These are phyloP conservation scores for Nephrotoma flavescens DNA, from an alignment of 2,888 invertebrate genomes.

Conservation along the genomic window DNA sequence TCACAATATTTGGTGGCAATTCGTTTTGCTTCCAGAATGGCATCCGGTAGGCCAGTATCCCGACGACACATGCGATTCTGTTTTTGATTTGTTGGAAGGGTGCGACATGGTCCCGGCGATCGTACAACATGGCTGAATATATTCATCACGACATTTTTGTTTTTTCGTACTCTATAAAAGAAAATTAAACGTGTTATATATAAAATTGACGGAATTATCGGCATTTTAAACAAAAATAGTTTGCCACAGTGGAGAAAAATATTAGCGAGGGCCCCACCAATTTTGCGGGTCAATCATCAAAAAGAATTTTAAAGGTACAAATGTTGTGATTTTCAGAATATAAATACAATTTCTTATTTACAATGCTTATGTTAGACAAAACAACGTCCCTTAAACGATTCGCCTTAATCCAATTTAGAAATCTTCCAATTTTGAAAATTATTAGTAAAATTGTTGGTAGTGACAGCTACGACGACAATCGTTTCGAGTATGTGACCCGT, in stretches of 20 bases:
- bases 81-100: conserved; percentile 40
- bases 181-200: not conserved
- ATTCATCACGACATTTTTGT: conserved; percentile 32
- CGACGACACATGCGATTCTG: conserved; percentile 48
- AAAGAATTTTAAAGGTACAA: too few relatives aligned
- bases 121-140: conserved; percentile 27
- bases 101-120: conserved; percentile 39
- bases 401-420: too few relatives aligned
- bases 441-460: too few relatives aligned
- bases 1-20: conserved; percentile 46
- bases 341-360: too few relatives aligned
- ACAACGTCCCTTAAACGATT: too few relatives aligned
- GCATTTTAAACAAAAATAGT: not conserved
- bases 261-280: too few relatives aligned
- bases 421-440: too few relatives aligned
- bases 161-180: conserved; percentile 26
- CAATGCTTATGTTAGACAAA: too few relatives aligned
- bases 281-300: too few relatives aligned
- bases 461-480: too few relatives aligned
- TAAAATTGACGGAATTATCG: not conserved
- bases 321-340: too few relatives aligned
- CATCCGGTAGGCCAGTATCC: conserved; percentile 38
- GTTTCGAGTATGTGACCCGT: too few relatives aligned
- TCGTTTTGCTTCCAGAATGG: conserved; percentile 39
- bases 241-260: not conserved